Percentiles rank a stretch among this genome's conserved stretches.
These are phyloP conservation scores for Callaeas wilsoni DNA, from an alignment of 2,113 vertebrate genomes.

Conservation along the genomic window DNA sequence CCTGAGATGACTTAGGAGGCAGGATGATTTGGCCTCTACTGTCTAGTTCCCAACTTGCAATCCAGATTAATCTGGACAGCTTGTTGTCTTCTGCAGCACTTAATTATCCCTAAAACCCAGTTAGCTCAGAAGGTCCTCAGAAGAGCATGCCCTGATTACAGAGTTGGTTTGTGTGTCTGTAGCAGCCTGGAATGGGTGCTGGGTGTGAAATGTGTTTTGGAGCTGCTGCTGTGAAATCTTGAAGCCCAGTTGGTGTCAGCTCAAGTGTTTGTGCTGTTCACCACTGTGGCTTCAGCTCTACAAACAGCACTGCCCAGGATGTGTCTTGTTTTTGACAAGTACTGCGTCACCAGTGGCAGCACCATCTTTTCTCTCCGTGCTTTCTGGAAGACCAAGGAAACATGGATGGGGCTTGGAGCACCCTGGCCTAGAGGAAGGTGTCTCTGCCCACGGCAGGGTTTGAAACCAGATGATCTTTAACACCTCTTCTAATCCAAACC, in stretches of 20 bases:
- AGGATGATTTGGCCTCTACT: not conserved
- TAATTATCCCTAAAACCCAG: not conserved
- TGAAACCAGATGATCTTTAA: not conserved
- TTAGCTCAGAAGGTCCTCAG: not conserved
- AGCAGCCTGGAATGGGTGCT: not conserved
- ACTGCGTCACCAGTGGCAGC: fast-evolving
- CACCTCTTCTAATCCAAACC: not conserved
- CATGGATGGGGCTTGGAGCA: fast-evolving
- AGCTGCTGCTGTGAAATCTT: not conserved
- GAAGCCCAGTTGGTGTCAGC: not conserved
- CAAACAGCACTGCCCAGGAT: not conserved
- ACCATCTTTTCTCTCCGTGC: not conserved
- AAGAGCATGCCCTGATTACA: not conserved
- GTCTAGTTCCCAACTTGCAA: not conserved
- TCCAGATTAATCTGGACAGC: not conserved
- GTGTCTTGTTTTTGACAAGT: not conserved
- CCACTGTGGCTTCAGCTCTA: not conserved
- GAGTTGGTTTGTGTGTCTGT: not conserved
- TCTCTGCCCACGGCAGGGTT: not conserved
- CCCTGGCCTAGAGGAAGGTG: not conserved
- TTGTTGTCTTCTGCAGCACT: not conserved
- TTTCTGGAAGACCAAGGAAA: not conserved
- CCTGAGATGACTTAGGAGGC: not conserved
- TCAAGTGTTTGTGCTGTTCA: fast-evolving
- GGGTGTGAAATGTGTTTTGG: not conserved